Base-by-base conservation (phyloP, 2,797 vertebrate species). In the Gymnodraco acuticeps region DNA sequence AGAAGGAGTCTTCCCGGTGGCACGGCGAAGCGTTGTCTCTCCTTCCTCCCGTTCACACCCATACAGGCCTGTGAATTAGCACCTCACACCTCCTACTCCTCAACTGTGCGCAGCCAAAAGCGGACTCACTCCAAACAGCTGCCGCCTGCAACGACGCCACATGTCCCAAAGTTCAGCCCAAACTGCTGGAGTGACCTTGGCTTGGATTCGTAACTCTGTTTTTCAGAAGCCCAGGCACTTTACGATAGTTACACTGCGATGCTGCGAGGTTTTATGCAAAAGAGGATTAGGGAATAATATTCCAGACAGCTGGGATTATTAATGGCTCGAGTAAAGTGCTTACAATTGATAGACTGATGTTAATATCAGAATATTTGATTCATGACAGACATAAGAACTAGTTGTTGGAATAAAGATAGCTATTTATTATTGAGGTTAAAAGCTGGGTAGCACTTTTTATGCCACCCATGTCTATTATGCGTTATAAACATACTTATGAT, bases 21-120 rank as follows among this genome's bases (percentile, higher is more conserved):
- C 70, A 38, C 56, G 1, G 33, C 52, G 78, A 65, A 47, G 56
- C 73, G 13, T 17, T 65, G 43, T 12, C 73, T 68, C 71, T 83
- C 75, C 55, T 75, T 69, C 79, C 72, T 78, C 67, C 71, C 59
- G 70, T 83, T 87, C 85, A 73, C 80, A 85, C 85, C 83, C 83
- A 78, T 82, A 72, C 47, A 62, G 81, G 78, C 78, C 73, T 83
- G 83, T 79, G 86, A 89, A 88, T 89, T 91, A 81, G 75, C 84
- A 82, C 74, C 89, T 83, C 83, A 90, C 89, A 70, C 87, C 90
- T 87, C 88, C 85, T 52, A 80, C 78, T 77, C 84, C 27, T 75
- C 81, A 82, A 85, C 85, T 81, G 68, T 70, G 79, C 77, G 59
- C 70, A 78, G 61, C 81, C 78, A 67, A 79, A 75, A 64, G 73